A percentile compares a stretch with the other conserved stretches of the same genome.
phyloP scores from a whole-genome alignment of 1,140 invertebrate species.

The Drosophila nikananu region DNA sequence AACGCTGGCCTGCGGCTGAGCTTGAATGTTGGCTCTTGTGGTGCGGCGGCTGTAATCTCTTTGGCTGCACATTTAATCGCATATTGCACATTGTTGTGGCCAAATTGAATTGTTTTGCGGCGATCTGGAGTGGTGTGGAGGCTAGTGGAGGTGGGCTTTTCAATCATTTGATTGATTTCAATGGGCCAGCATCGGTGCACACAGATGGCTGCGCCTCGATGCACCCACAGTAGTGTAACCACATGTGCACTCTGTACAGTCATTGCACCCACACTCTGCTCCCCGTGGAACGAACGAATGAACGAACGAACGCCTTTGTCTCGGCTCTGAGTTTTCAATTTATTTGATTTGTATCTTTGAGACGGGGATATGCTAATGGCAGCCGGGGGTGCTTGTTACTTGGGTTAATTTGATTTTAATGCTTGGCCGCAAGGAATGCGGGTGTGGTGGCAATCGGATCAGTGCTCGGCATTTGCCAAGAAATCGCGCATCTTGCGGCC shows the following conservation, averaged over 20 bases:
- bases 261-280: slow-evolving; percentile 1
- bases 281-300: not conserved
- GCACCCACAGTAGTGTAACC: slow-evolving; percentile 16
- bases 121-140: not conserved
- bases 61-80: slow-evolving; percentile 46
- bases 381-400: slow-evolving; percentile 3
- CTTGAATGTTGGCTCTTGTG: slow-evolving; percentile 38
- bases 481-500: slow-evolving; percentile 26
- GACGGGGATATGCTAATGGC: slow-evolving; percentile 29
- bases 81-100: slow-evolving; percentile 41
- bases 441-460: slow-evolving; percentile 36
- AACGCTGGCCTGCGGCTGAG: slow-evolving; percentile 31
- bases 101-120: slow-evolving; percentile 46
- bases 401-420: slow-evolving; percentile 48
- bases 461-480: slow-evolving; percentile 20
- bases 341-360: slow-evolving; percentile 44
- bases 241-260: slow-evolving; percentile 2
- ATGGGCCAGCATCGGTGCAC: slow-evolving; percentile 22
- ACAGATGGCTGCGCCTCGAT: slow-evolving; percentile 32
- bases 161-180: slow-evolving; percentile 40
- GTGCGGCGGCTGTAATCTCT: slow-evolving; percentile 39
- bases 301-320: slow-evolving; percentile 10
- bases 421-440: slow-evolving; percentile 21
- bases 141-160: slow-evolving; percentile 20
- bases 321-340: slow-evolving; percentile 36